Base-by-base conservation (phyloP, 2,888 invertebrate species). In the Seira ritae region DNA sequence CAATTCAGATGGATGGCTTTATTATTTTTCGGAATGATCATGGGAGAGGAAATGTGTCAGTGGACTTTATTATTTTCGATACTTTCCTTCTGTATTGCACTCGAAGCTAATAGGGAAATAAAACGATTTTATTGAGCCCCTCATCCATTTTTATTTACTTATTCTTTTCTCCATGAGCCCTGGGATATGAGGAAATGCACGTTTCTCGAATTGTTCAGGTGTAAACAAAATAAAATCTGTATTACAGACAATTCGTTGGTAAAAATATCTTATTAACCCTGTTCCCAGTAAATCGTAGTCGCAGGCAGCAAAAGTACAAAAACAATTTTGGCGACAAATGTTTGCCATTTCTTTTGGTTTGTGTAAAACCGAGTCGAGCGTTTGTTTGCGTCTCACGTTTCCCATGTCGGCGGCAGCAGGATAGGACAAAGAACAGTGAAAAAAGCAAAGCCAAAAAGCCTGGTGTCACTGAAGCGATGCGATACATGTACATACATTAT, bases 71-170 rank as follows among this genome's bases (percentile, higher is more conserved):
- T 31, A 31, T 31, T 31, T 31, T 31, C 31, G 2, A 55, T 55
- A 55, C 55, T n/a, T 17, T 55, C 2, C 12, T 42, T 12, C 15
- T 17, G 55, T n/a, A 55, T 15, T 3, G 6, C 17, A 55, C 17
- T 55, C 55, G 31, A 31, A 31, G 31, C 31, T 31, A 31, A 55
- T 17, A n/a, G 55, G 55, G 17, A 55, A 55, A 55, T 55, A 55
- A 55, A 55, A 55, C 55, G 6, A 12, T 55, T 55, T 55, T 55
- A 55, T 55, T 12, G 55, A 55, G 55, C 55, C 55, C 15, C 55
- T 55, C 55, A 55, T 55, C 17, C 55, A 55, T 55, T 55, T 55
- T 55, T 55, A 55, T 55, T n/a, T 12, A 55, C 55, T 55, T 3
- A 3, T 55, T 3, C 17, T 12, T 55, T 17, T 15, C 55, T 12